Evolutionary conservation across 1,140 invertebrate species (phyloP).

Genomic region (Atta texana): DNA sequence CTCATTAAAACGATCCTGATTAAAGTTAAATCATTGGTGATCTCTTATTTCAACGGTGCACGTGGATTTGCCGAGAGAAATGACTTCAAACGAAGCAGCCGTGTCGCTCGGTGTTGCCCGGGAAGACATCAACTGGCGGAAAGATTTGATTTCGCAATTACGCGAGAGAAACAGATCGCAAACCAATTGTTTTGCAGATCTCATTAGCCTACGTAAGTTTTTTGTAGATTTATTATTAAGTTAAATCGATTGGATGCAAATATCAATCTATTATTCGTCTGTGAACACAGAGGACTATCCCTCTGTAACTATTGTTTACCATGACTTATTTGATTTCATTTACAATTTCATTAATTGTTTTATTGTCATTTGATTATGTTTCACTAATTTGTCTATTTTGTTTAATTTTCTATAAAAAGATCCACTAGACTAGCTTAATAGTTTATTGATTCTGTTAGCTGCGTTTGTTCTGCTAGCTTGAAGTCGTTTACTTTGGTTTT

Average conservation of each 20-base stretch:
- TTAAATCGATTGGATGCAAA: background rate
- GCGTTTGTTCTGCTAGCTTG: background rate
- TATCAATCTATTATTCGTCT: background rate
- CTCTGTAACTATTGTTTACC: background rate
- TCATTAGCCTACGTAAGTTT: constrained; percentile 88
- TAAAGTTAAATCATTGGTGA: constrained; percentile 62
- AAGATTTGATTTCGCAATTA: constrained; percentile 87
- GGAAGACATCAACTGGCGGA: constrained; percentile 86
- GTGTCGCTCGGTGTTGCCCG: constrained; percentile 69
- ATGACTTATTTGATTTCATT: constrained; percentile 8
- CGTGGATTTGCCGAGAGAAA: constrained; percentile 63
- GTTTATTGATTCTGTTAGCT: background rate
- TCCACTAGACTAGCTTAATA: background rate
- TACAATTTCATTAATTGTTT: background rate
- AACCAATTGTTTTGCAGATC: constrained; percentile 88
- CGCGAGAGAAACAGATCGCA: constrained; percentile 88
- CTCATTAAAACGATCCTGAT: constrained; percentile 51
- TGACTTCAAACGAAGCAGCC: constrained; percentile 77
- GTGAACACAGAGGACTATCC: background rate
- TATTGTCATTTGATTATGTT: background rate
- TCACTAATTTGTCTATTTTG: background rate
- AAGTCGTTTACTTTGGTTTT: background rate
- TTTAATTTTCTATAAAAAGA: background rate
- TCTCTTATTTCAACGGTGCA: background rate
- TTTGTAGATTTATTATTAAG: background rate